Evolutionary conservation across 2,797 vertebrate genomes (phyloP), one percentile per base, ranked within the genome.

Genomic region (Trematomus bernacchii): DNA sequence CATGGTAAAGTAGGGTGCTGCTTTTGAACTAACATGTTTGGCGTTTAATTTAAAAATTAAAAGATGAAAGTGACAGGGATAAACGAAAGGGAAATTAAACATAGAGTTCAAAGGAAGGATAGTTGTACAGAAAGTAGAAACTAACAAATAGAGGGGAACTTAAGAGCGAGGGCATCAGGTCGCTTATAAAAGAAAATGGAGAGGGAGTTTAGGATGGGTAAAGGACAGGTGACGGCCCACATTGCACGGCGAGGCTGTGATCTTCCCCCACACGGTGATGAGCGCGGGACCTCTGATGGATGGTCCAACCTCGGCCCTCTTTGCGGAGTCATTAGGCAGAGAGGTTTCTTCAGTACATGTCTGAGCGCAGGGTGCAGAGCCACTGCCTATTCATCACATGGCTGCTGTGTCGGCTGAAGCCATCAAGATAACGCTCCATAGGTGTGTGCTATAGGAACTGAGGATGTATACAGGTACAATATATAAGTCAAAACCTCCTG

Each of bases 261-360:
- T 77, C 79, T 30, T 51, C 67, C 11, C 9, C 3, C 9, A 27
- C 76, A 81, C 60, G 18, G 71, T 15, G 79, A 82, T 77, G 84
- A 79, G 51, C 16, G n/a, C 44, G 10, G 47, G 64, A 58, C 54
- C 66, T 65, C 69, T 88, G 90, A 93, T 89, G 70, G 85, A 92
- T 92, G 85, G 61, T 11, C 50, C 83, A 66, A 33, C 83, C 77
- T 75, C 73, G 15, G 75, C 82, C 77, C 66, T 73, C 76, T 81
- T 76, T 70, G 82, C 82, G 3, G 80, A 76, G 83, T 87, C 89
- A 91, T 93, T 90, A 91, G 78, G 79, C 75, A 68, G 81, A 72
- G 75, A 84, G 84, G 83, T 87, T 79, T 37, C 27, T 85, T 70
- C 61, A 66, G 72, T 79, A 82, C 72, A 66, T 67, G 80, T 87